These are phyloP conservation scores for Rhinolophus sinicus DNA, from an alignment of 2,113 vertebrate species.

Conservation along the genomic window DNA sequence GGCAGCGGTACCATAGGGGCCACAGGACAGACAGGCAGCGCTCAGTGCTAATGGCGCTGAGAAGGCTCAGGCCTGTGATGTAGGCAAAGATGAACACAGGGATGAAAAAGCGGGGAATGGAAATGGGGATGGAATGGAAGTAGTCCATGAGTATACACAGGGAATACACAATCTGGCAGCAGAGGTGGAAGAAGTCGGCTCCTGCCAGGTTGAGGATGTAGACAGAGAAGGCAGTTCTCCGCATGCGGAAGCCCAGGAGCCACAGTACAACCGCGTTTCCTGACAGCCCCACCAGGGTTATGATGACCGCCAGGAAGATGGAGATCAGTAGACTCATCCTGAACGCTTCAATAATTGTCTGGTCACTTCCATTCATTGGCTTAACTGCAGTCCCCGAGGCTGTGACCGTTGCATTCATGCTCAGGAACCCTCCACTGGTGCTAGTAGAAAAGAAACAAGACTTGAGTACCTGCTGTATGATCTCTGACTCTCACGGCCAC, in stretches of 20 bases:
- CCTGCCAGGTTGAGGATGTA: not conserved
- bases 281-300: not conserved
- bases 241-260: not conserved
- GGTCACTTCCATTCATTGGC: not conserved
- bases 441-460: not conserved
- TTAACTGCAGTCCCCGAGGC: not conserved
- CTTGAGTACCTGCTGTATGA: not conserved
- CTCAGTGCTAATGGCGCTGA: not conserved
- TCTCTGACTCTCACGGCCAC: not conserved
- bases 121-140: rapidly evolving
- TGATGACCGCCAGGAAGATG: rapidly evolving
- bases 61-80: not conserved
- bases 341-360: rapidly evolving
- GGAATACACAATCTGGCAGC: rapidly evolving
- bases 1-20: slow-evolving; percentile 50
- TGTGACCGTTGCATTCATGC: not conserved
- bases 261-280: not conserved
- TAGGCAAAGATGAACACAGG: not conserved
- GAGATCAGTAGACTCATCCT: rapidly evolving
- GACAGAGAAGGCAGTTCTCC: not conserved
- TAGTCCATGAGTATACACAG: rapidly evolving
- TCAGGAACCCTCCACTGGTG: not conserved
- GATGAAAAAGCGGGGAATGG: rapidly evolving
- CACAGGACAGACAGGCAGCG: not conserved
- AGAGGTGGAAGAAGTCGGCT: not conserved